phyloP scores from a whole-genome alignment of 92 coral and sea anemone species.

The Parazoanthus atlanticus region DNA sequence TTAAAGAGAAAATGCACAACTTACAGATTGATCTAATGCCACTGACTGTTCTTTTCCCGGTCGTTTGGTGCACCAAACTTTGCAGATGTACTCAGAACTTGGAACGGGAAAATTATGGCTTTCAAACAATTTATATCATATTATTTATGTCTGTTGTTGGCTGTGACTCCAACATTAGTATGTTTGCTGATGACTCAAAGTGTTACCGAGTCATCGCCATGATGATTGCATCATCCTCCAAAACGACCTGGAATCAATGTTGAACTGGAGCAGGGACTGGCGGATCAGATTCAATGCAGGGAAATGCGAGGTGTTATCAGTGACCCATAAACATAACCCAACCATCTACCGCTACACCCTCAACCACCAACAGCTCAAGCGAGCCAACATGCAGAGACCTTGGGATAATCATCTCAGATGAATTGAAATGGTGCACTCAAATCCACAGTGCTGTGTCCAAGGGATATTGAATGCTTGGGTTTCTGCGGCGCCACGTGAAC shows the following conservation, averaged over 20 bases:
- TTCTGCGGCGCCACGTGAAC: slow-evolving; percentile 10
- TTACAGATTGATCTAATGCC: too few species aligned
- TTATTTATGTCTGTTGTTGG: slow-evolving; percentile 28
- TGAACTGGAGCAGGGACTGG: too few species aligned
- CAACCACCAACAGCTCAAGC: neutral
- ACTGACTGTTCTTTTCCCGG: too few species aligned
- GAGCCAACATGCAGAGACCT: neutral
- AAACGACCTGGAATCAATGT: too few species aligned
- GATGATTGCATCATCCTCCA: neutral
- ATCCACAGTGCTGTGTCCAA: slow-evolving; percentile 17
- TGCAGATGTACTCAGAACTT: too few species aligned
- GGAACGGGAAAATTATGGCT: too few species aligned
- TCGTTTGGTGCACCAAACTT: too few species aligned
- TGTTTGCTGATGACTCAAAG: slow-evolving; percentile 45
- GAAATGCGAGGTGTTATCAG: neutral
- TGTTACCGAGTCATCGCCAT: slow-evolving; percentile 27
- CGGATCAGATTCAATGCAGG: too few species aligned
- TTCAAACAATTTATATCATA: too few species aligned
- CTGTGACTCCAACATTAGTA: slow-evolving; percentile 14
- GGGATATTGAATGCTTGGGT: neutral
- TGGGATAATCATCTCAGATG: slow-evolving; percentile 9
- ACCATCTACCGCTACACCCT: neutral
- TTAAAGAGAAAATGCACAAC: too few species aligned
- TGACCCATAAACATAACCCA: slow-evolving; percentile 11
- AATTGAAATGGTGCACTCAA: slow-evolving; percentile 3